phyloP scores from a whole-genome alignment of 92 coral and sea anemone genomes.

The Heteractis magnifica region DNA sequence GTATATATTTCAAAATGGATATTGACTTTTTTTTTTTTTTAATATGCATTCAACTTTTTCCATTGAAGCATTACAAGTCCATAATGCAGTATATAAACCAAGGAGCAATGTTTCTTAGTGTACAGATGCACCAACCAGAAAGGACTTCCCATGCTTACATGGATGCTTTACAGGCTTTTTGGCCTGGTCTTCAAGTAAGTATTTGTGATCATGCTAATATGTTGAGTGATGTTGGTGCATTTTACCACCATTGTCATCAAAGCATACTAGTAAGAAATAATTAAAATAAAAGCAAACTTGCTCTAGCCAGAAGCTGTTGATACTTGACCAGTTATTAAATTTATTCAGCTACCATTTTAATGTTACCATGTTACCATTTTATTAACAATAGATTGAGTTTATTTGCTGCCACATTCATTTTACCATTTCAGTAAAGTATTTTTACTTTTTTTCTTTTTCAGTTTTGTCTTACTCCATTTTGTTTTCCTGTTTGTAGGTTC shows the following conservation, averaged over 20 bases:
- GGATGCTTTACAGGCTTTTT: slow-evolving; percentile 97
- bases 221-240: too few relatives aligned
- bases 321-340: too few relatives aligned
- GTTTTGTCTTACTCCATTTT: background rate
- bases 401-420: too few relatives aligned
- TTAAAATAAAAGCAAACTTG: too few relatives aligned
- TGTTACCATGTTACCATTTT: too few relatives aligned
- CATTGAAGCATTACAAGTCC: slow-evolving; percentile 88
- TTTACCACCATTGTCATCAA: too few relatives aligned
- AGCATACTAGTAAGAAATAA: too few relatives aligned
- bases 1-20: too few relatives aligned
- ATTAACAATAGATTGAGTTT: too few relatives aligned
- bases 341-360: too few relatives aligned
- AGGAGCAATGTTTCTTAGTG: slow-evolving; percentile 92
- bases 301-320: too few relatives aligned
- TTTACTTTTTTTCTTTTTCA: background rate
- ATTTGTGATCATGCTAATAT: background rate
- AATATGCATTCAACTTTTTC: background rate
- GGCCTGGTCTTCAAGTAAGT: slow-evolving; percentile 97
- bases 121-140: slow-evolving; percentile 98
- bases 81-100: slow-evolving; percentile 98
- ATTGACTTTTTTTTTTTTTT: background rate
- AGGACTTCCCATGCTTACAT: slow-evolving; percentile 90
- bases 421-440: too few relatives aligned
- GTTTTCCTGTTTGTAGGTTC: slow-evolving; percentile 51